phyloP scores from a whole-genome alignment of 1,140 invertebrate genomes.

The Drosophila ercepeae region DNA sequence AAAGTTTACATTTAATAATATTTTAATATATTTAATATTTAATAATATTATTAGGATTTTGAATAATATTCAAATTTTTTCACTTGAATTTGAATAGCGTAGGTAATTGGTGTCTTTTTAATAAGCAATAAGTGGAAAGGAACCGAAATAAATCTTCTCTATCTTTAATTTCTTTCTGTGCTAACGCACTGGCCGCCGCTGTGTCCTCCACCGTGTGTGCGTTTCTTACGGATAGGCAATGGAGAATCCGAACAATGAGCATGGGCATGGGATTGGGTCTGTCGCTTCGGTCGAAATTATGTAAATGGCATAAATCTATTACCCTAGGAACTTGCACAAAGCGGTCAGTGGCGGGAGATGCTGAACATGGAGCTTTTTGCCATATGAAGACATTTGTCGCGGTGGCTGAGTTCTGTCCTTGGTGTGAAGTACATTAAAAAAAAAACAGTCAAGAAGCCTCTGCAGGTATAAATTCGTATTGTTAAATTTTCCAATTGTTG shows the following conservation, averaged over 20 bases:
- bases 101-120: too few relatives aligned
- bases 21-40: too few relatives aligned
- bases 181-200: not conserved
- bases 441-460: not conserved
- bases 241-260: slow-evolving; percentile 1
- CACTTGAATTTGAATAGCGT: too few relatives aligned
- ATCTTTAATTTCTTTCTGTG: too few relatives aligned
- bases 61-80: too few relatives aligned
- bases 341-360: not conserved
- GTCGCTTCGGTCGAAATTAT: slow-evolving; percentile 21
- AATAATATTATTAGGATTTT: too few relatives aligned
- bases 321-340: slow-evolving; percentile 15
- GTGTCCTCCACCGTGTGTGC: not conserved
- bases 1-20: too few relatives aligned
- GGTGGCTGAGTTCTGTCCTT: not conserved
- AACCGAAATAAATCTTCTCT: too few relatives aligned
- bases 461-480: too few relatives aligned
- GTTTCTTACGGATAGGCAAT: not conserved
- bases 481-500: too few relatives aligned
- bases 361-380: not conserved
- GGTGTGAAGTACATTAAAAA: not conserved
- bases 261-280: not conserved
- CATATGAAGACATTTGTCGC: not conserved
- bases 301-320: slow-evolving; percentile 59
- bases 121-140: too few relatives aligned